phyloP scores from a whole-genome alignment of 2,113 vertebrate genomes.

The Scomber colias region DNA sequence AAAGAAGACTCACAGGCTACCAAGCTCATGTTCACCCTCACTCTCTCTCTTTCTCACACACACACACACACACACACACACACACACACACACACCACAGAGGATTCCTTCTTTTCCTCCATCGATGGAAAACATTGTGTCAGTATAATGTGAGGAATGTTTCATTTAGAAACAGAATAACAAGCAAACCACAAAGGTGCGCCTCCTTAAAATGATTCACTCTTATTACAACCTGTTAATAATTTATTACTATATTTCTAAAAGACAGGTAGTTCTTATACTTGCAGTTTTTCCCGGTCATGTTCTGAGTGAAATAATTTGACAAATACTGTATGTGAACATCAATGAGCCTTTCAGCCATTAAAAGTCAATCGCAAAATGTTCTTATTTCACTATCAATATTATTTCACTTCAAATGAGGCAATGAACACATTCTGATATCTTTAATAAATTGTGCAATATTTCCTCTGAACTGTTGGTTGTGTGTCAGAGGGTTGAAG shows the following conservation, averaged over 20 bases:
- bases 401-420: not conserved
- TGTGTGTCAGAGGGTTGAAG: not conserved
- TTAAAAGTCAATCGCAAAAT: not conserved
- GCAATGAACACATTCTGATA: too few species aligned
- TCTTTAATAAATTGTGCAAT: not conserved
- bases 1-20: conserved; percentile 40
- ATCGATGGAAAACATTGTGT: conserved; percentile 56
- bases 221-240: not conserved
- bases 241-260: not conserved
- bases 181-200: conserved; percentile 10
- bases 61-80: conserved; percentile 15
- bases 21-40: not conserved
- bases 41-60: not conserved
- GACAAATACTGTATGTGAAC: not conserved
- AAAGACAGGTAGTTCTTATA: not conserved
- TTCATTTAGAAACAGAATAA: conserved; percentile 54
- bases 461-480: conserved; percentile 3
- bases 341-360: not conserved
- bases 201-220: not conserved
- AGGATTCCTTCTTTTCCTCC: conserved; percentile 61
- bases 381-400: rapidly evolving
- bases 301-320: not conserved
- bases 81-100: conserved; percentile 15
- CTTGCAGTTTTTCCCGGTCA: not conserved
- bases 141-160: conserved; percentile 74